Evolutionary conservation across 2,113 vertebrate genomes (phyloP), one percentile per base, ranked within the genome.

Genomic region (Dermatemys mawii): DNA sequence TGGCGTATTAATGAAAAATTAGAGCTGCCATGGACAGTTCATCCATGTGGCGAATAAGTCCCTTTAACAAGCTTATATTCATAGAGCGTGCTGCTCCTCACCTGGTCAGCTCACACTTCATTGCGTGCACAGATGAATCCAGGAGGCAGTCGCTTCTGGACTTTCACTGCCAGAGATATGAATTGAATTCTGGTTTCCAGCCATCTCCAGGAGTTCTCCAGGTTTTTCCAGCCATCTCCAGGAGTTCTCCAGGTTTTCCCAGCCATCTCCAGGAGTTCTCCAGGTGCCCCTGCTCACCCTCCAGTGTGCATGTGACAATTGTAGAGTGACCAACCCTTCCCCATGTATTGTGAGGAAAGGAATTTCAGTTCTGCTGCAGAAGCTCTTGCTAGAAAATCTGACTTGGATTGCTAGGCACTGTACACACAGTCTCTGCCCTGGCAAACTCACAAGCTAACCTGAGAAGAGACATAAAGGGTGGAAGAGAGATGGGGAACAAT

Each of bases 11-110:
- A 96, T 94, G 93, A 94, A 91, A 93, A 89, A 21, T 35, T 16
- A 95, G 96, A 94, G 89, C 94, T 92, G 96, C 93, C 92, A 92
- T 89, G 78, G 94, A 92, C 6, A 0, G 80, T 67, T 90, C 2
- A 0, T 94, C 96, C 95, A 96, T 94, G 93, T 97, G 96, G 83
- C 83, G 84, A 95, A 70, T 94, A 97, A 96, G 92, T 49, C 89
- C 84, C 84, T 73, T 46, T 96, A 97, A 97, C 78, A 2, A 89
- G 96, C 93, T 95, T 93, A 87, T 0, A 0, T 44, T 26, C 80
- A 19, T 54, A 44, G 24, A 10, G 14, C 12, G 10, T 11, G 11
- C 44, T 84, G 76, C 84, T 53, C 38, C n/a, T 92, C 93, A 93
- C 91, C 93, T 96, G 91, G 49, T 81, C 50, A 67, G 35, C 4